These are phyloP conservation scores for Oenanthe melanoleuca DNA, from an alignment of 2,113 vertebrate species.

Conservation along the genomic window DNA sequence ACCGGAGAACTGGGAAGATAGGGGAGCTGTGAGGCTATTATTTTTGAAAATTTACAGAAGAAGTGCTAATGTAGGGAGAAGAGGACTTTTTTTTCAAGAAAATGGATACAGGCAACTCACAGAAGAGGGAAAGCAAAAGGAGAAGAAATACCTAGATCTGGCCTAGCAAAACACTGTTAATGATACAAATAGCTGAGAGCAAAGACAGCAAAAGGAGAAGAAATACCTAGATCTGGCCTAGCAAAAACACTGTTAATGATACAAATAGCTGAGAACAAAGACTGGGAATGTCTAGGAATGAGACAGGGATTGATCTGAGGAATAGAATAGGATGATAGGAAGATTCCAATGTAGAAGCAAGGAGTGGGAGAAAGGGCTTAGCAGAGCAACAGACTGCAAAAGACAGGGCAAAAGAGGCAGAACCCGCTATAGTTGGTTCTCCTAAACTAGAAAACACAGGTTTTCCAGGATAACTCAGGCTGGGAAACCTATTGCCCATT, in stretches of 20 bases:
- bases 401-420: background rate
- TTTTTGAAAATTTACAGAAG: background rate
- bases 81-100: background rate
- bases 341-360: background rate
- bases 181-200: background rate
- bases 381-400: background rate
- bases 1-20: background rate
- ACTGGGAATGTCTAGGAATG: background rate
- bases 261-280: background rate
- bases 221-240: background rate
- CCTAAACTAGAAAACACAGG: background rate
- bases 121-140: background rate
- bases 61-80: background rate
- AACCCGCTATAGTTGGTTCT: background rate
- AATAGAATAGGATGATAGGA: background rate
- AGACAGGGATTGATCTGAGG: background rate
- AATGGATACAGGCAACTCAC: background rate
- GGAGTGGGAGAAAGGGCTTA: background rate
- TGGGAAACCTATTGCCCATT: background rate
- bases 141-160: background rate
- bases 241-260: background rate
- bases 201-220: background rate
- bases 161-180: background rate
- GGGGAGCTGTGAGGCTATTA: background rate
- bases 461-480: background rate